These are phyloP conservation scores for Rhabdophis nuchalis DNA, from an alignment of 2,797 vertebrate genomes.

Conservation along the genomic window DNA sequence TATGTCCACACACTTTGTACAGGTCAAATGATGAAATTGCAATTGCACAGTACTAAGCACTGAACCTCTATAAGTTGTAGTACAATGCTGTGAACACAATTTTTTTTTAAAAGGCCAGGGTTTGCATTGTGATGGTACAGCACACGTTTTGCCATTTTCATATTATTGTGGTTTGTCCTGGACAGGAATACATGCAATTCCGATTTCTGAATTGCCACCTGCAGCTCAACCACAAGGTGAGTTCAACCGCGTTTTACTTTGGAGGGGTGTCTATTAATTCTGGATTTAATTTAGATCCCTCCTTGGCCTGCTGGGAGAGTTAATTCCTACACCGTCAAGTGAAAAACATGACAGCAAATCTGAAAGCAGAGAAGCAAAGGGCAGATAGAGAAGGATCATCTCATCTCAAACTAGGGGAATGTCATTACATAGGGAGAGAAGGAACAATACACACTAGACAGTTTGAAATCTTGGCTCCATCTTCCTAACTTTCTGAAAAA, in stretches of 20 bases:
- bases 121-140: not conserved
- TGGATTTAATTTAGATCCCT: not conserved
- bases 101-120: not conserved
- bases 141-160: not conserved
- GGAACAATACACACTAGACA: not conserved
- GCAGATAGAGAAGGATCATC: not conserved
- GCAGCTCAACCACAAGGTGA: not conserved
- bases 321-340: not conserved
- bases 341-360: not conserved
- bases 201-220: not conserved
- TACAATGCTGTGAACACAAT: not conserved
- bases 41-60: not conserved
- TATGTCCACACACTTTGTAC: not conserved
- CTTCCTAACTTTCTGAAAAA: not conserved
- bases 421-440: not conserved
- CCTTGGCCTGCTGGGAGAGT: not conserved
- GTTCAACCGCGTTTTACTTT: not conserved
- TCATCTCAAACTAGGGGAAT: not conserved
- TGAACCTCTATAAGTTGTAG: not conserved
- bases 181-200: not conserved
- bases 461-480: not conserved
- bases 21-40: not conserved
- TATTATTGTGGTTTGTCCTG: not conserved
- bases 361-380: not conserved
- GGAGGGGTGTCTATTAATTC: not conserved